phyloP scores from a whole-genome alignment of 2,797 vertebrate species.

The Eutrigla gurnardus region DNA sequence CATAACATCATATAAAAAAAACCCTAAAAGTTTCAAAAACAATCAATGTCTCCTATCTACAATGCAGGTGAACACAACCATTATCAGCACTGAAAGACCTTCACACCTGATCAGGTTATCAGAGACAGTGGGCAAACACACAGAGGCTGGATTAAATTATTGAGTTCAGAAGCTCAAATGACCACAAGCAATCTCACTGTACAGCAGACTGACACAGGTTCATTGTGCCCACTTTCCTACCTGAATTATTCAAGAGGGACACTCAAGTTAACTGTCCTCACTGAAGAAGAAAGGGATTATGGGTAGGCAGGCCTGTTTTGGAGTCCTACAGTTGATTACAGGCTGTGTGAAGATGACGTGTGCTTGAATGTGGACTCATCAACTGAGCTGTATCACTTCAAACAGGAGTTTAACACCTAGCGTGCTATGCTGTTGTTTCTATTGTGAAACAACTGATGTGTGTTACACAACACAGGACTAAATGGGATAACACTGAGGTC shows the following conservation, averaged over 20 bases:
- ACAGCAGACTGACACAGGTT: conserved; percentile 49
- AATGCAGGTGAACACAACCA: neutral
- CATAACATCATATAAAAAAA: neutral
- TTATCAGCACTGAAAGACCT: conserved; percentile 34
- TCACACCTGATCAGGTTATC: conserved; percentile 55
- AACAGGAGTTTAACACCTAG: conserved; percentile 26
- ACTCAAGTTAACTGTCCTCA: conserved; percentile 58
- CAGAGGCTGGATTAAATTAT: conserved; percentile 78
- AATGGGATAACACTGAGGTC: conserved; percentile 16
- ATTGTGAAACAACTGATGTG: conserved; percentile 29
- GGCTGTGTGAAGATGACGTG: conserved; percentile 8
- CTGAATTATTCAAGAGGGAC: conserved; percentile 82
- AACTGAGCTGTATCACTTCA: conserved; percentile 20
- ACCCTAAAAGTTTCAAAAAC: neutral
- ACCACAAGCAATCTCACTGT: conserved; percentile 62
- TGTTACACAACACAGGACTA: conserved; percentile 17
- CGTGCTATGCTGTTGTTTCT: conserved; percentile 20
- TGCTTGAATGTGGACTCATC: conserved; percentile 30
- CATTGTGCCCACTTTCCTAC: conserved; percentile 82
- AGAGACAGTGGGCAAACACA: conserved; percentile 38
- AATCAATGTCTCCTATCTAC: neutral
- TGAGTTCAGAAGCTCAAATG: conserved; percentile 74
- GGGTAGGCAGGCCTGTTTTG: conserved; percentile 7
- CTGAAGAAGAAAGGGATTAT: conserved; percentile 29
- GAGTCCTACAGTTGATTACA: conserved; percentile 23